Conservation (phyloP, 2,113 vertebrate genomes). For the Osmerus eperlanus region DNA sequence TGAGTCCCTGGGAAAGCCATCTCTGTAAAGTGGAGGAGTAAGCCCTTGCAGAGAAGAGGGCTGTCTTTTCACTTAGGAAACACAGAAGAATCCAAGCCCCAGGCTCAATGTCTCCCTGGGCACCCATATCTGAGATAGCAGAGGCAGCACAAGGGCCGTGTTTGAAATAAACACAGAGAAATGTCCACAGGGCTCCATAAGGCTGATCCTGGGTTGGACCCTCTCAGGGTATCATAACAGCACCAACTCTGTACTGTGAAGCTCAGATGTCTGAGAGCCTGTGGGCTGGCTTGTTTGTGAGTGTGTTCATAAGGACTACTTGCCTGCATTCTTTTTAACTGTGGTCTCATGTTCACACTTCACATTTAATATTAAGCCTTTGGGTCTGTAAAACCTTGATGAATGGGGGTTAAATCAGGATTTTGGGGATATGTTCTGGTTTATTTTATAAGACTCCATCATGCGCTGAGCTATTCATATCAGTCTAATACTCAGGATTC, state of each 20-base stretch:
- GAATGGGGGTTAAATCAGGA: no score
- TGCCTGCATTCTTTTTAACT: no score
- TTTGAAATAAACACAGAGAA: constrained; percentile 53
- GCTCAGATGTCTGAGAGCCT: neutral
- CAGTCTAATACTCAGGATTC: constrained; percentile 28
- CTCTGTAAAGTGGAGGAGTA: constrained; percentile 48
- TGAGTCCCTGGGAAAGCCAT: constrained; percentile 68
- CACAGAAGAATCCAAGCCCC: constrained; percentile 57
- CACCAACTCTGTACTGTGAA: neutral
- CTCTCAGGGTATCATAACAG: constrained; percentile 23
- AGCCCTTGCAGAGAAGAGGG: constrained; percentile 22
- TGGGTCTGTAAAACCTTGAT: no score
- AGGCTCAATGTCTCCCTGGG: constrained; percentile 62
- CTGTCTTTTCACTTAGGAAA: constrained; percentile 69
- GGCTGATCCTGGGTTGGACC: constrained; percentile 37
- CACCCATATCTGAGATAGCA: constrained; percentile 60
- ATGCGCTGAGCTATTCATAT: constrained; percentile 16
- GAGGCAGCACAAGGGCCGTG: constrained; percentile 41
- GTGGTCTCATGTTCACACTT: no score
- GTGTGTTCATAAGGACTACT: neutral
- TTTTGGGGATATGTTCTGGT: constrained; percentile 1
- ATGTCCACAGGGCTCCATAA: constrained; percentile 49
- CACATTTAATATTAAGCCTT: no score
- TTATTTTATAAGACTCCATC: constrained; percentile 29
- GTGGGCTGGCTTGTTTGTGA: neutral